A percentile compares a stretch with the other conserved stretches of the same genome.
These are phyloP conservation scores for Smittia aterrima DNA, from an alignment of 2,888 invertebrate species.

Conservation along the genomic window DNA sequence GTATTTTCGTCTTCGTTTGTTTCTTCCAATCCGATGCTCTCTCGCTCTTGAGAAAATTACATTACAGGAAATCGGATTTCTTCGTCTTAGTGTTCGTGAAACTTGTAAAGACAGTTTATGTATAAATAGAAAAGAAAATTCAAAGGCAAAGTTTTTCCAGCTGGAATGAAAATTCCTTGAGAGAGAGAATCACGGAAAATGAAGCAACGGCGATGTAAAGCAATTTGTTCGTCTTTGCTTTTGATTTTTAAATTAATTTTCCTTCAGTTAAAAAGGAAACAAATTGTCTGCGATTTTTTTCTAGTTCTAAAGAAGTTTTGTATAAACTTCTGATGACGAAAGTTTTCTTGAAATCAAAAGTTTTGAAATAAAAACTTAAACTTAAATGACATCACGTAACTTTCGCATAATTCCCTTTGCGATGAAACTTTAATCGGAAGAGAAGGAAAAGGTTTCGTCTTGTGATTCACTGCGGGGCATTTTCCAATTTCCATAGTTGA, in stretches of 20 bases:
- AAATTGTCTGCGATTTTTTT: background rate
- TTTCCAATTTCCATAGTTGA: background rate
- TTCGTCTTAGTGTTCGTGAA: background rate
- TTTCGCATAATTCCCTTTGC: too few relatives aligned
- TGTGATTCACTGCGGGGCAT: background rate
- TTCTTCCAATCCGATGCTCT: constrained; percentile 8
- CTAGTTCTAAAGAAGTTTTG: background rate
- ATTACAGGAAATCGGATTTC: constrained; percentile 18
- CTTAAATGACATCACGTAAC: too few relatives aligned
- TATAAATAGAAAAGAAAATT: background rate
- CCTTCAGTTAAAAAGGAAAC: background rate
- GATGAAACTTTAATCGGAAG: too few relatives aligned
- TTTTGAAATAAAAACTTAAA: too few relatives aligned
- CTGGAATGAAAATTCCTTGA: background rate
- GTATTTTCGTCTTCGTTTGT: constrained; percentile 1
- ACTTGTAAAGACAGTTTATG: background rate
- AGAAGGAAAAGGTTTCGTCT: background rate
- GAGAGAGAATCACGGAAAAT: background rate
- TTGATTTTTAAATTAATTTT: background rate
- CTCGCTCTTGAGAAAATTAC: background rate
- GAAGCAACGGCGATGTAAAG: background rate
- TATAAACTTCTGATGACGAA: background rate
- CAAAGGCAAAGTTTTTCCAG: background rate
- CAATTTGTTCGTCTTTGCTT: background rate
- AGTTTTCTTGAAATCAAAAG: background rate